Evolutionary conservation across 2,888 invertebrate species (phyloP), one percentile per base, ranked within the genome.

Genomic region (Chrysomela aeneicollis): DNA sequence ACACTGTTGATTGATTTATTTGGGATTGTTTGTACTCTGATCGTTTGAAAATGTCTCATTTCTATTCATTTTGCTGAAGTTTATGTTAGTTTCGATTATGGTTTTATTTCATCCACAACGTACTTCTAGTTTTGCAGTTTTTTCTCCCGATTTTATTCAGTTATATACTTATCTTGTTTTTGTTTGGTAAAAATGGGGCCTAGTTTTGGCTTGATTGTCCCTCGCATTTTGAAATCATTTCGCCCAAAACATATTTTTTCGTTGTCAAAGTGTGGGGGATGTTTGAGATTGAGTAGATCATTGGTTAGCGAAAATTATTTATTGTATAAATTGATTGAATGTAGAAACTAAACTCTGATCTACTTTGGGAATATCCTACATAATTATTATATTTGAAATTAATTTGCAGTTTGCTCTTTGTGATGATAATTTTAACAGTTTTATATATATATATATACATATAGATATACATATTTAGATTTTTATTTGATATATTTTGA

Each of bases 381-480:
- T n/a, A n/a, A n/a, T 66, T 65, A 68, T 72, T 69, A 67, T 64
- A 64, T 69, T 71, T 67, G 64, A 62, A 71, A 71, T 69, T 74
- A 73, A 70, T 73, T 71, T 72, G 73, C 73, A 75, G 75, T 77
- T 78, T 77, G 77, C 77, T 78, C 75, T 78, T 78, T 79, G 77
- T 79, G 78, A 79, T 78, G 76, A 77, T 77, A 78, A 77, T 76
- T 77, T 77, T 78, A 77, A 78, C 76, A 72, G 72, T 75, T 73
- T 77, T 78, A 76, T 77, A 78, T 76, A 75, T 75, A 73, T 66
- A 75, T 71, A 73, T 66, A 74, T 65, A 71, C 67, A 70, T 71
- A 72, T 69, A 70, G 60, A 70, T 69, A 71, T 72, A 74, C 69
- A 74, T 64, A 71, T 71, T 70, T 76, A 74, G 74, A 74, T 76